phyloP scores from a whole-genome alignment of 2,888 invertebrate species.

The Halocaridina rubra region DNA sequence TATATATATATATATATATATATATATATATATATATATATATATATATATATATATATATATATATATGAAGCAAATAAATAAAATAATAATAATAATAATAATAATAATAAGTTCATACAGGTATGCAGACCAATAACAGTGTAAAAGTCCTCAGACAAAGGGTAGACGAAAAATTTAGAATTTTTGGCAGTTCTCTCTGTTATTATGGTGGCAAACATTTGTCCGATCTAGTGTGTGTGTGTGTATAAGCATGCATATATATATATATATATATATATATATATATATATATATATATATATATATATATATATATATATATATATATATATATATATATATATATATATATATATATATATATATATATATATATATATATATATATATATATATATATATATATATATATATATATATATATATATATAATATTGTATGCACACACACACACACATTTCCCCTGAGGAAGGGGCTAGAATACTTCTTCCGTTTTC shows the following conservation, averaged over 20 bases:
- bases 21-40: background rate
- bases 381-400: slow-evolving; percentile 13
- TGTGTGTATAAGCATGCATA: slow-evolving; percentile 2
- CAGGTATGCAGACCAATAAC: no score
- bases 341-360: background rate
- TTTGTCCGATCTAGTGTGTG: background rate
- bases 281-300: background rate
- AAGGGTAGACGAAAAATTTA: background rate
- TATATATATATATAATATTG: background rate
- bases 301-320: background rate
- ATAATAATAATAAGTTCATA: no score
- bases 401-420: slow-evolving; percentile 12
- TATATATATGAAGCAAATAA: background rate
- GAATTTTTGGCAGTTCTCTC: background rate
- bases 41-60: background rate
- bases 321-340: background rate
- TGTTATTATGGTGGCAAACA: background rate
- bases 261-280: background rate
- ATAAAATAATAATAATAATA: no score
- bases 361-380: slow-evolving; percentile 7
- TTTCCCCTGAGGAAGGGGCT: background rate
- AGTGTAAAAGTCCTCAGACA: background rate
- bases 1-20: background rate
- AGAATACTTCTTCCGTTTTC: no score
- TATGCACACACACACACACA: background rate